Evolutionary conservation across 92 coral and sea anemone genomes (phyloP), one percentile per base, ranked within the genome.

Genomic region (Parazoanthus darwini): DNA sequence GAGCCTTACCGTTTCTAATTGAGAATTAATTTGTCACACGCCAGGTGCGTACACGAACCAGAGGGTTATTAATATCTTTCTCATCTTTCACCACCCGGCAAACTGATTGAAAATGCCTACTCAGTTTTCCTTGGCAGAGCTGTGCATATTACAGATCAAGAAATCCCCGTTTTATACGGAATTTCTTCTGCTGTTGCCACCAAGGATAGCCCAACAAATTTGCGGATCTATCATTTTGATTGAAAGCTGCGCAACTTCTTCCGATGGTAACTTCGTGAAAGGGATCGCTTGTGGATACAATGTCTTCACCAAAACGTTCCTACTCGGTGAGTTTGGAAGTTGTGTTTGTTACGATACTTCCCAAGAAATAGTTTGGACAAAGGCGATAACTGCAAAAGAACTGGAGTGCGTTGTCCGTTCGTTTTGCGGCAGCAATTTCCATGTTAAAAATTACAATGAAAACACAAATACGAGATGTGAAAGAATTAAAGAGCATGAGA

Each of bases 251-350:
- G 48, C 51, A 76, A 76, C 80, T 1, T 37, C 80, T 22, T 76
- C 80, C 26, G 80, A 76, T 39, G 80, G 80, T 44, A 76, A 76
- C 54, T 76, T 76, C 46, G 80, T 76, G 42, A 42, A 44, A 18
- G 80, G 80, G 48, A 38, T 76, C 18, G 48, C 80, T 8, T 76
- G 80, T 39, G 80, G 80, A 39, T 76, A 76, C 51, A 29, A 76
- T 38, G 80, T 76, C 80, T 39, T 76, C 48, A 76, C 13, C 80
- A 76, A 44, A 39, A 39, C 48, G 9, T 76, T 76, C 46, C 33
- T 76, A 5, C 48, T 76, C 11, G 54, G 80, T 44, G 80, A 76
- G 42, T 76, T 37, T 39, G 80, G 54, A n/a, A 39, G 48, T 39
- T 76, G 80, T n/a, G 42, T 39, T 76, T 76, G 80, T 76, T 76